Conservation (phyloP, 2,113 vertebrate species). For the Caranx melampygus region DNA sequence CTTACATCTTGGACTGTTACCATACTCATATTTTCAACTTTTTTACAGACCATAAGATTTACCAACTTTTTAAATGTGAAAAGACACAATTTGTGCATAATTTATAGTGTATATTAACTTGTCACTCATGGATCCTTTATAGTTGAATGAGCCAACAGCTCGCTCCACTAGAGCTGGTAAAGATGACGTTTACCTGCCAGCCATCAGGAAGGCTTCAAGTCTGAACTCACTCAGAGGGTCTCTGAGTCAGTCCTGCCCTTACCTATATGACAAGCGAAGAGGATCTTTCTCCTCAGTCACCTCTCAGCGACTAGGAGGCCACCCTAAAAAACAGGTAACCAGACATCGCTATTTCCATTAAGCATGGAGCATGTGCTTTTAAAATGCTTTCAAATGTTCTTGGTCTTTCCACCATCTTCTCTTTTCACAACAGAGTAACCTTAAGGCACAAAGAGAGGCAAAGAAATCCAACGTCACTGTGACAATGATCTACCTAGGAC, state of each 20-base stretch:
- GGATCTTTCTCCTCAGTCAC: conserved; percentile 75
- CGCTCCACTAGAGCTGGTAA: conserved; percentile 23
- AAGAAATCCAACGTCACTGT: conserved; percentile 83
- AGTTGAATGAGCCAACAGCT: conserved; percentile 65
- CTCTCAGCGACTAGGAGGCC: conserved; percentile 65
- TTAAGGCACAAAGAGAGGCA: conserved; percentile 67
- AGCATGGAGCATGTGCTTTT: too few species aligned
- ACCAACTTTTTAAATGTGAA: too few species aligned
- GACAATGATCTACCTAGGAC: conserved; percentile 84
- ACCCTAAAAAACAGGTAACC: conserved; percentile 67
- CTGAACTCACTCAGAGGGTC: conserved; percentile 55
- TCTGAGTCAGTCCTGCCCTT: conserved; percentile 81
- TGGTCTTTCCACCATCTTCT: background rate
- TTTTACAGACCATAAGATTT: too few species aligned
- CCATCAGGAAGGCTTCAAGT: conserved; percentile 66
- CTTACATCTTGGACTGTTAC: too few species aligned
- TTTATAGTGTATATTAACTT: too few species aligned
- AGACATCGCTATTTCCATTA: background rate
- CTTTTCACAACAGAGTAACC: conserved; percentile 54
- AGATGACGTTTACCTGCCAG: conserved; percentile 75
- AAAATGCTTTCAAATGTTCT: background rate
- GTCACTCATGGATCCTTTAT: too few species aligned
- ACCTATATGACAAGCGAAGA: conserved; percentile 71
- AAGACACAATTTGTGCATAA: too few species aligned
- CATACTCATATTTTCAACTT: too few species aligned